Base-by-base conservation (phyloP, 2,888 invertebrate genomes). In the Alentia gelatinosa region DNA sequence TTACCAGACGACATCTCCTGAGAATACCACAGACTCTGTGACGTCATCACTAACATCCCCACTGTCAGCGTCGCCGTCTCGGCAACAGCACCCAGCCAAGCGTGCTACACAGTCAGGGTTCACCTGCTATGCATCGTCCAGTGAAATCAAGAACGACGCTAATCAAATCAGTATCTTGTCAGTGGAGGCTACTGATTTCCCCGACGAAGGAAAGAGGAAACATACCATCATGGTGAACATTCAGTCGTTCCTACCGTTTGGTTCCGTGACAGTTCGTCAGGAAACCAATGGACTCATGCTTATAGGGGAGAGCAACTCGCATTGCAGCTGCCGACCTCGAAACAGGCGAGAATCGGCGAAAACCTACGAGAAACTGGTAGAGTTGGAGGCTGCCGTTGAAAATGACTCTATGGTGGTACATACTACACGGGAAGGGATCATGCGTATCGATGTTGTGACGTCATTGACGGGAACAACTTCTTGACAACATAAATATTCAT, bases 191-290 rank as follows among this genome's bases (percentile, higher is more conserved):
- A 79, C 79, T 4, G 35, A 79, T n/a, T 79, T 79, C 33, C 79
- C 79, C 9, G 79, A 79, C 4, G 79, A 79, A n/a, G 56, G 56
- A 5, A 50, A 56, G 9, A 47, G n/a, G 1, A 89, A 56, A 33
- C 56, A 89, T 35, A 42, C 56, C 35, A 33, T 89, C 35, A 23
- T 50, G n/a, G 89, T 89, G 35, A 35, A 89, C 35, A 89, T 89
- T 15, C 39, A 47, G 30, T 56, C 89, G 9, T 89, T 89, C 56
- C 30, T 89, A 26, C 50, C 50, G 4, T 47, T 50, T 89, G 89
- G 89, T 42, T 50, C 89, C 4, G 89, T 89, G 47, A 89, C 89
- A 12, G 89, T 89, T 12, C 56, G 89, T n/a, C 35, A 47, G 47
- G 89, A 89, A 33, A 56, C n/a, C 12, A 50, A 89, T 3, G 89